phyloP scores from a whole-genome alignment of 2,113 vertebrate genomes.

The Xiphophorus hellerii region DNA sequence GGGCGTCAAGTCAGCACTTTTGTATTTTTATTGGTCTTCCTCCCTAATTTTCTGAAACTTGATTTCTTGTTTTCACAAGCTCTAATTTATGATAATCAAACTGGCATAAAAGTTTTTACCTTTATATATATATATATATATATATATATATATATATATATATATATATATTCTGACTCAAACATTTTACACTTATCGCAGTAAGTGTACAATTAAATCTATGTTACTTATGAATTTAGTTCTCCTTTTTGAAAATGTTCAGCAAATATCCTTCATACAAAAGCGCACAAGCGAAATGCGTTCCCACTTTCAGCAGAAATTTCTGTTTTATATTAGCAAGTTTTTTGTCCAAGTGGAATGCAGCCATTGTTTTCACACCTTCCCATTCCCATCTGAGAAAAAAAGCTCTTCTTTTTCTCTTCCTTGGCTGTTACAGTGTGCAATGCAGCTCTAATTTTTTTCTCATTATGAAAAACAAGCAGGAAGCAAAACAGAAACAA shows the following conservation, averaged over 20 bases:
- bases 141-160: too few species aligned
- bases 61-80: not conserved
- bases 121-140: too few species aligned
- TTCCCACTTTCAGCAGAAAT: too few species aligned
- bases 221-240: not conserved
- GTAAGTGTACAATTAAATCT: not conserved
- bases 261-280: too few species aligned
- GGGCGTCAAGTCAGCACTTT: not conserved
- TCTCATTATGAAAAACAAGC: not conserved
- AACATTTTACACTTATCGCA: not conserved
- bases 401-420: not conserved
- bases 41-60: not conserved
- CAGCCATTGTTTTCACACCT: not conserved
- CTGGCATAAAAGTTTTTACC: not conserved
- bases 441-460: not conserved
- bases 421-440: not conserved
- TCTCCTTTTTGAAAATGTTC: too few species aligned
- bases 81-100: not conserved
- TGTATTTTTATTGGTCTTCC: not conserved
- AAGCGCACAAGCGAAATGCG: too few species aligned
- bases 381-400: not conserved
- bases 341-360: not conserved
- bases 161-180: too few species aligned
- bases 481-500: not conserved
- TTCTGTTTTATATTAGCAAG: too few species aligned